Evolutionary conservation across 2,888 invertebrate species (phyloP).

Genomic region (Elgonia sp.): DNA sequence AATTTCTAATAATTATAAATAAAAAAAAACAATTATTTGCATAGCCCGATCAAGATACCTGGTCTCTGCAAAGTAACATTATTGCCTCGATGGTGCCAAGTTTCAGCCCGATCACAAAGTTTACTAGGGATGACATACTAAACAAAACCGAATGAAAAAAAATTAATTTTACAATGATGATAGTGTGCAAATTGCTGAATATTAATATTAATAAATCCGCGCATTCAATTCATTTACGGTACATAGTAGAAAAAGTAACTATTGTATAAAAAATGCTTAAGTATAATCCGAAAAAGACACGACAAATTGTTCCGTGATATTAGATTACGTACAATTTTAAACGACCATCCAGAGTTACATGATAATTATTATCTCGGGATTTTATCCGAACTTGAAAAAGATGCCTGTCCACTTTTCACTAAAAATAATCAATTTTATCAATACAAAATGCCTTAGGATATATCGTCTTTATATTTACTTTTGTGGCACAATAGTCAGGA

Average conservation of each 20-base stretch:
- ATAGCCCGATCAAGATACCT: too few relatives aligned
- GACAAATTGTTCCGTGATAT: background rate
- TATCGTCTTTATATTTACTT: constrained; percentile 42
- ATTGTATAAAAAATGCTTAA: constrained; percentile 42
- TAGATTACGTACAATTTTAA: constrained; percentile 5
- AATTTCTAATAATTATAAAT: too few relatives aligned
- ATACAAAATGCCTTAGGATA: constrained; percentile 44
- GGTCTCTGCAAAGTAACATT: too few relatives aligned
- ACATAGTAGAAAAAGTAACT: constrained; percentile 58
- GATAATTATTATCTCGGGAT: constrained; percentile 35
- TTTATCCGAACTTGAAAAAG: constrained; percentile 47
- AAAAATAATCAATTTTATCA: constrained; percentile 37
- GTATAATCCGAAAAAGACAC: background rate
- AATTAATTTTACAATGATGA: too few relatives aligned
- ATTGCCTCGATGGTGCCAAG: too few relatives aligned
- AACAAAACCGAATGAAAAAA: too few relatives aligned
- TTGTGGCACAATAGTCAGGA: constrained; percentile 73
- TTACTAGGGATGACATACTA: too few relatives aligned
- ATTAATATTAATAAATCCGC: background rate
- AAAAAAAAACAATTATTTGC: too few relatives aligned
- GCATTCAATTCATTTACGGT: constrained; percentile 1
- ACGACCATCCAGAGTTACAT: constrained; percentile 23
- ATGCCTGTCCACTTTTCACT: background rate
- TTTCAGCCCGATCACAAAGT: too few relatives aligned
- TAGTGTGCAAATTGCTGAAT: too few relatives aligned